Base-by-base conservation (phyloP, 2,797 vertebrate species). In the Melanotaenia maccullochi region DNA sequence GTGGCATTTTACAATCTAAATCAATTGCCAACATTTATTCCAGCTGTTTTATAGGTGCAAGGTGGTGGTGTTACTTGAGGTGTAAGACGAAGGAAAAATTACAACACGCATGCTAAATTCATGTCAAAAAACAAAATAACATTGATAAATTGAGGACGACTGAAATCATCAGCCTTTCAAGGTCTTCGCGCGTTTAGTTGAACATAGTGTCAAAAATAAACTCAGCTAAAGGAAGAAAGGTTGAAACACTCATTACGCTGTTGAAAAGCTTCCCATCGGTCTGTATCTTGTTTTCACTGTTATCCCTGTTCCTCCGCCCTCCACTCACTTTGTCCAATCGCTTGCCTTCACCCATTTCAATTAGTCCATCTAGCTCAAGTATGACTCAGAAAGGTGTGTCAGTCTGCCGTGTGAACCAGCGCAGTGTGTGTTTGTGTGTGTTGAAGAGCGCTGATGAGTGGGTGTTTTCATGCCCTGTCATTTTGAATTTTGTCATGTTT, bases 381-480 rank as follows among this genome's bases (percentile, higher is more conserved):
- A 94, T 94, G 95, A 95, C 95, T 96, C 95, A 95, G 95, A 96
- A 96, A 96, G 87, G 92, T 92, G 92, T 94, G 93, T 94, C 87
- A 89, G 93, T 94, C 92, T 93, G 86, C 92, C 84, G 89, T 90
- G 84, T 92, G 89, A 90, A 85, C 85, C 91, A 86, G 93, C 85
- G 83, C 75, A 79, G 65, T 90, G 68, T 91, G 80, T 85, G 81
- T 82, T 65, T 76, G 80, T 88, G 65, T 72, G 82, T 83, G 52
- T 71, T 59, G 7, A n/a, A 54, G 25, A 28, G 62, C 64, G 68
- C 30, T 35, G 47, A 44, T 59, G 49, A 71, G 63, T 83, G 60
- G 55, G 66, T 81, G 72, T 85, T 83, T 74, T 80, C 91, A 92
- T 92, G 87, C 82, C 60, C 72, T 87, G 79, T 89, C 94, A 95